Conservation (phyloP, 1,140 invertebrate genomes). For the Plodia interpunctella region DNA sequence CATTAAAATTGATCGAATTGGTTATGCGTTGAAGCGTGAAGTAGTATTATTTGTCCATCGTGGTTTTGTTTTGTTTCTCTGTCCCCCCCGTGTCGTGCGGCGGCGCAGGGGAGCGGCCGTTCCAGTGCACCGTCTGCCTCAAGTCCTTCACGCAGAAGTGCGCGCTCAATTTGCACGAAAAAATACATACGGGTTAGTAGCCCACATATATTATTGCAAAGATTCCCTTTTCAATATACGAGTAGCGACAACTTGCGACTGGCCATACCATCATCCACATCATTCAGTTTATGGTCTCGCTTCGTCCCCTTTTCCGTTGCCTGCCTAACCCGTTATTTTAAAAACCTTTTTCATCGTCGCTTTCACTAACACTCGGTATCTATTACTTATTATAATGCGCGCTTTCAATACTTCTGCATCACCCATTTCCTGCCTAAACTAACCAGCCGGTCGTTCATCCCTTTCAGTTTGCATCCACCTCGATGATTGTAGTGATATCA, state of each 20-base stretch:
- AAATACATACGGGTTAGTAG: constrained; percentile 80
- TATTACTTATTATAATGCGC: constrained; percentile 57
- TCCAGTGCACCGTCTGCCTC: constrained; percentile 82
- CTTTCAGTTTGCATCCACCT: constrained; percentile 45
- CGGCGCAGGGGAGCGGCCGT: constrained; percentile 80
- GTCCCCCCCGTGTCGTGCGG: constrained; percentile 60
- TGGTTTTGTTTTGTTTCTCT: constrained; percentile 76
- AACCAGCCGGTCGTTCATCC: constrained; percentile 40
- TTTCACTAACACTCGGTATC: constrained; percentile 69
- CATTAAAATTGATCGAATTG: constrained; percentile 26
- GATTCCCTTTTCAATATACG: constrained; percentile 52
- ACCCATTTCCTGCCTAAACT: constrained; percentile 36
- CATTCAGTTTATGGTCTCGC: constrained; percentile 65
- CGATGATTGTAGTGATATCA: constrained; percentile 48
- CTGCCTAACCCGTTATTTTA: constrained; percentile 68
- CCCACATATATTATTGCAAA: constrained; percentile 70
- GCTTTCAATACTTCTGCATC: constrained; percentile 68
- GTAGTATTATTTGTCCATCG: constrained; percentile 76
- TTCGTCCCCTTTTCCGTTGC: constrained; percentile 71
- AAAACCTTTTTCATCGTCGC: constrained; percentile 64
- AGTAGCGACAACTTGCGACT: constrained; percentile 50
- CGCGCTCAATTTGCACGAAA: constrained; percentile 81
- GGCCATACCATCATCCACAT: constrained; percentile 54
- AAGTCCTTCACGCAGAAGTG: constrained; percentile 84
- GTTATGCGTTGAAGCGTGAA: constrained; percentile 28